These are phyloP conservation scores for Xenops minutus DNA, from an alignment of 2,797 vertebrate species.

Conservation along the genomic window DNA sequence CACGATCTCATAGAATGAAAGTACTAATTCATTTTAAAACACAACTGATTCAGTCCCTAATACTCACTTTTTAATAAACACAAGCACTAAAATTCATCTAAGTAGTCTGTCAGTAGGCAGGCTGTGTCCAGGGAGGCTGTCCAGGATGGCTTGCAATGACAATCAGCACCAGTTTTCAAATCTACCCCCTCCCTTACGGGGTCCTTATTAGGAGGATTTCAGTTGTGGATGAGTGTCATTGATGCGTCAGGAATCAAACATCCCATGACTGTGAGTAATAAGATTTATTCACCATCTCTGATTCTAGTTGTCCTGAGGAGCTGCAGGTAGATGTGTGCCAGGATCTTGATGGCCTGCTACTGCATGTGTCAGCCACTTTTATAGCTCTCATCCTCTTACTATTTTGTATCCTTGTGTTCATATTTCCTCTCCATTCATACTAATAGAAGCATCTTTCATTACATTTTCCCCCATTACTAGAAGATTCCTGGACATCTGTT, in stretches of 20 bases:
- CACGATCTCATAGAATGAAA: background rate
- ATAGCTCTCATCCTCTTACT: background rate
- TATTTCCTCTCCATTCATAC: background rate
- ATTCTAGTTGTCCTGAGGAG: background rate
- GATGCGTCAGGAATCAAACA: background rate
- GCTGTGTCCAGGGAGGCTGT: background rate
- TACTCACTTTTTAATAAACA: background rate
- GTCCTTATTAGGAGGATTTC: background rate
- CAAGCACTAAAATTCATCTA: background rate
- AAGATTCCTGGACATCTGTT: background rate
- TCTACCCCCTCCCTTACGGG: background rate
- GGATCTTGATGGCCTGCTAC: background rate
- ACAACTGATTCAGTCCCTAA: background rate
- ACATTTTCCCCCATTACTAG: background rate
- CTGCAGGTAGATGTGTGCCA: background rate
- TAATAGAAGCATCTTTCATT: background rate
- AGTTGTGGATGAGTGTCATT: background rate
- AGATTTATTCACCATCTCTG: background rate
- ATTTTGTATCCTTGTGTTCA: background rate
- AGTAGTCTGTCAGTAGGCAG: background rate
- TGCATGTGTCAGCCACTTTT: background rate
- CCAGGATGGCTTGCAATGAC: background rate
- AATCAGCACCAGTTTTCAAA: background rate
- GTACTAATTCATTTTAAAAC: background rate
- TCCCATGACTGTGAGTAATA: background rate